These are phyloP conservation scores for Agrenia bidenticulata DNA, from an alignment of 2,888 invertebrate species.

Conservation along the genomic window DNA sequence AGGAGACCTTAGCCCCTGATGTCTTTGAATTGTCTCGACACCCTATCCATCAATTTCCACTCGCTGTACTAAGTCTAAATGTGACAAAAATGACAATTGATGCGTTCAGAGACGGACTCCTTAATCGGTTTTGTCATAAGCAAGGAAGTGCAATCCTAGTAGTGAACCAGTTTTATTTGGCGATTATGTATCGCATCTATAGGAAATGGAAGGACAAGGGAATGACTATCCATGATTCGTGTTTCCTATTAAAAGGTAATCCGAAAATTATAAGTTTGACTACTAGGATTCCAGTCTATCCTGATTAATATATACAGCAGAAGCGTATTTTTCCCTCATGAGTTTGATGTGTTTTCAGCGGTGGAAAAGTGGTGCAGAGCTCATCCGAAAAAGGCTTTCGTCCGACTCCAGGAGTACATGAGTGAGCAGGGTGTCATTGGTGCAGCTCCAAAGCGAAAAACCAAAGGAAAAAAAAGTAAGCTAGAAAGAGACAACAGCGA, in stretches of 20 bases:
- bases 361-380: slow-evolving; percentile 53
- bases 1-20: slow-evolving; percentile 56
- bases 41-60: slow-evolving; percentile 60
- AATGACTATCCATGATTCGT: slow-evolving; percentile 60
- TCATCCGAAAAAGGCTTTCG: slow-evolving; percentile 49
- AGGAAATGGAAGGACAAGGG: slow-evolving; percentile 58
- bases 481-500: slow-evolving; percentile 21
- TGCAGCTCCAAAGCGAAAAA: slow-evolving; percentile 30
- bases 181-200: slow-evolving; percentile 57
- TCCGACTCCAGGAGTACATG: slow-evolving; percentile 47
- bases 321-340: too few species aligned
- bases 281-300: too few species aligned
- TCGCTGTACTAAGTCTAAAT: slow-evolving; percentile 61
- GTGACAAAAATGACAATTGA: slow-evolving; percentile 60
- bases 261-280: neutral
- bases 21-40: slow-evolving; percentile 59
- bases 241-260: slow-evolving; percentile 59
- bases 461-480: slow-evolving; percentile 39
- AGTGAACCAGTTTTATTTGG: slow-evolving; percentile 59
- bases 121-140: slow-evolving; percentile 60
- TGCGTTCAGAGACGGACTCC: slow-evolving; percentile 58
- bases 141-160: slow-evolving; percentile 56
- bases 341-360: slow-evolving; percentile 31
- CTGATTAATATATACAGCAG: too few species aligned
- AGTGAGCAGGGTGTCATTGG: slow-evolving; percentile 27